phyloP scores from a whole-genome alignment of 2,113 vertebrate genomes.

The Pristiophorus japonicus region DNA sequence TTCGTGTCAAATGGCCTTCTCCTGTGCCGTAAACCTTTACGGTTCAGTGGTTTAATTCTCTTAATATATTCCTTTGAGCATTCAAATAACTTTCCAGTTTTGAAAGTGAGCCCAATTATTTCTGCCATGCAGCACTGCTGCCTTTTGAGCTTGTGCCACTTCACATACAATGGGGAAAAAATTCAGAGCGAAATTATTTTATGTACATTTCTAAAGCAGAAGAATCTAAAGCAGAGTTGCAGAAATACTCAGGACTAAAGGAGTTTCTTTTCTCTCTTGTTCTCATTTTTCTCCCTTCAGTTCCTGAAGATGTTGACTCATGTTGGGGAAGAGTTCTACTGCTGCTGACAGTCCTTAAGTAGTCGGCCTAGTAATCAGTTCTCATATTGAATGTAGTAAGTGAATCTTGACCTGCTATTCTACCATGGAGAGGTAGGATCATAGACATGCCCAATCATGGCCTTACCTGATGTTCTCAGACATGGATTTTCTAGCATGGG shows the following conservation, averaged over 20 bases:
- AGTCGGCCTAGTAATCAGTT: neutral
- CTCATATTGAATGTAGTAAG: neutral
- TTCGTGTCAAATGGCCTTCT: neutral
- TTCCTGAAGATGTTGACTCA: neutral
- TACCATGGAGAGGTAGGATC: neutral
- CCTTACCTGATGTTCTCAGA: neutral
- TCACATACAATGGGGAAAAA: neutral
- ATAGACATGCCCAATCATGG: neutral
- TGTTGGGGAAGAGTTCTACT: neutral
- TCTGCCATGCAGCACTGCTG: neutral
- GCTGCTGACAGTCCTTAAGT: neutral
- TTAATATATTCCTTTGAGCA: constrained; percentile 20
- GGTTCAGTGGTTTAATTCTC: constrained; percentile 3
- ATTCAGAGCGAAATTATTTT: neutral
- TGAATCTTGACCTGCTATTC: neutral
- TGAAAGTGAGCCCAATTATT: constrained; percentile 18
- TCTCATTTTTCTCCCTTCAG: neutral
- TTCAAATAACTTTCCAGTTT: constrained; percentile 7
- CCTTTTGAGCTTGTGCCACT: neutral
- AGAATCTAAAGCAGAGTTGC: neutral
- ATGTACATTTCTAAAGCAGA: neutral
- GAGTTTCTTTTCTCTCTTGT: neutral
- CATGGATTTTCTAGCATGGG: neutral
- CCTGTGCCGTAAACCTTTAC: neutral
- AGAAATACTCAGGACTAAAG: neutral